A percentile compares a stretch with the other conserved stretches of the same genome.
phyloP scores from a whole-genome alignment of 2,888 invertebrate genomes.

The Pseudolycoriella hygida region DNA sequence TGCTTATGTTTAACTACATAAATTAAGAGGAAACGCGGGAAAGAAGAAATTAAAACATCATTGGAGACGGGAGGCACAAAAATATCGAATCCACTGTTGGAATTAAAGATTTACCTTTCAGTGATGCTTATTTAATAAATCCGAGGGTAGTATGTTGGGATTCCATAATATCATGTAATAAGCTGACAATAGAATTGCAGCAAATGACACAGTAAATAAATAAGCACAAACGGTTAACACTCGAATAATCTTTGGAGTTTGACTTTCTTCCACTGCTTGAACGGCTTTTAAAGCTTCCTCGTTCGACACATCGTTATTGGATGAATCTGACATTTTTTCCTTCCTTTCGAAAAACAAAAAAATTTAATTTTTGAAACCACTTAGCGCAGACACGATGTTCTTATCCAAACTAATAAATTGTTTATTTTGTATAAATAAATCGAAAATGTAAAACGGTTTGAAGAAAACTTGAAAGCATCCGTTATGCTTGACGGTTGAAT shows the following conservation, averaged over 20 bases:
- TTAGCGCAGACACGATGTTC: too few relatives aligned
- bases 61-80: too few relatives aligned
- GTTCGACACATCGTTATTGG: background rate
- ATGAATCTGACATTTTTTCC: background rate
- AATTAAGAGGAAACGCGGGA: too few relatives aligned
- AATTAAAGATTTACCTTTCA: constrained; percentile 3
- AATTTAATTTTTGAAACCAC: too few relatives aligned
- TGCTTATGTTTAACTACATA: too few relatives aligned
- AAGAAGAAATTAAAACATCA: too few relatives aligned
- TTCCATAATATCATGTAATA: constrained; percentile 77
- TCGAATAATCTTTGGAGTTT: constrained; percentile 29
- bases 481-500: constrained; percentile 1
- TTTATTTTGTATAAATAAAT: too few relatives aligned
- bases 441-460: too few relatives aligned
- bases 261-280: constrained; percentile 1
- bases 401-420: too few relatives aligned
- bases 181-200: constrained; percentile 70
- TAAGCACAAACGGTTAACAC: constrained; percentile 76
- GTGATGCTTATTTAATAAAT: background rate
- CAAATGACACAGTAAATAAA: constrained; percentile 73
- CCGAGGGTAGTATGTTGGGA: constrained; percentile 1
- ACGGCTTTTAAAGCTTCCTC: constrained; percentile 4
- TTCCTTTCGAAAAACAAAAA: background rate
- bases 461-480: background rate
- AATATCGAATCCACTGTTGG: background rate